Evolutionary conservation across 2,888 invertebrate species (phyloP).

Genomic region (Mesochorus sp.): DNA sequence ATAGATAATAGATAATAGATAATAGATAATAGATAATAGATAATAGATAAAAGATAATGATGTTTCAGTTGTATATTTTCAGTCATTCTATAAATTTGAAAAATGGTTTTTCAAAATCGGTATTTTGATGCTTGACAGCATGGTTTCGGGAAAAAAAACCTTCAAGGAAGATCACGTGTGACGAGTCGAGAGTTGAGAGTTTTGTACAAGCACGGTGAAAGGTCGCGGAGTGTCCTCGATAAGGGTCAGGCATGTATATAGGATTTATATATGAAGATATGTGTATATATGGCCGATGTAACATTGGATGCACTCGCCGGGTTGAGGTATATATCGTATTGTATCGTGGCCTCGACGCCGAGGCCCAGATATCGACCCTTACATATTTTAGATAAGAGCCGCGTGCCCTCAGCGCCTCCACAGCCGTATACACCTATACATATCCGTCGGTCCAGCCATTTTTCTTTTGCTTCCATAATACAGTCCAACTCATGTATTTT

Average conservation of each 20-base stretch:
- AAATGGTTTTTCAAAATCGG: too few species aligned
- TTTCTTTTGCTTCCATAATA: background rate
- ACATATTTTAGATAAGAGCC: constrained; percentile 56
- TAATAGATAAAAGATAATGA: too few species aligned
- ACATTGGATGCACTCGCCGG: constrained; percentile 1
- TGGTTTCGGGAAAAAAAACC: too few species aligned
- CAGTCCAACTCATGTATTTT: too few species aligned
- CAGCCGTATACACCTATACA: background rate
- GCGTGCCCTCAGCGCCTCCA: constrained; percentile 29
- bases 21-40: too few species aligned
- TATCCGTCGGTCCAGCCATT: constrained; percentile 1
- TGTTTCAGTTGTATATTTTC: too few species aligned
- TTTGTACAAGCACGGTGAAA: constrained; percentile 65
- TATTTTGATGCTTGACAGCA: too few species aligned
- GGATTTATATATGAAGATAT: background rate
- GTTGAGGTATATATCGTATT: constrained; percentile 17
- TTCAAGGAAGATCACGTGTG: constrained; percentile 1
- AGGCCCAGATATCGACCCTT: constrained; percentile 56
- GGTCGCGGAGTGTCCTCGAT: constrained; percentile 71
- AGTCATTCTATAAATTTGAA: too few species aligned
- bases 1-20: too few species aligned
- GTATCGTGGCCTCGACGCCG: constrained; percentile 47
- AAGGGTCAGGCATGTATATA: constrained; percentile 68
- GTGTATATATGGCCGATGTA: too few species aligned
- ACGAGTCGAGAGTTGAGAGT: constrained; percentile 26